Base-by-base conservation (phyloP, 1,140 invertebrate genomes). In the Papilio aristodemus region DNA sequence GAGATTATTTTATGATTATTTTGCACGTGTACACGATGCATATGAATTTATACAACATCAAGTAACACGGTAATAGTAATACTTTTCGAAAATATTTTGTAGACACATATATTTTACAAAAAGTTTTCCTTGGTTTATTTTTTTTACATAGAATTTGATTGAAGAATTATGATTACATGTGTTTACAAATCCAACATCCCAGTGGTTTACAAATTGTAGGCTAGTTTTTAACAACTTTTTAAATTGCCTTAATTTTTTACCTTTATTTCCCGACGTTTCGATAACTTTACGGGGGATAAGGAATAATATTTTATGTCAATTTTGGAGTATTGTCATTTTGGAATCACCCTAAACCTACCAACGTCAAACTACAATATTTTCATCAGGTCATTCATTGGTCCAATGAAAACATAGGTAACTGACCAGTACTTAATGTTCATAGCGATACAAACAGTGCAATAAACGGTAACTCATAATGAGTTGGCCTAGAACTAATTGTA, bases 401-500 rank as follows among this genome's bases (percentile, higher is more conserved):
- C 17, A 54, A 32, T 32, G n/a, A 22, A 54, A 54, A 54, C 46
- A 50, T 50, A 50, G 17, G 19, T 50, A 22, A 50, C 17, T 25
- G 46, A 54, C 46, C 46, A 54, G 19, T 54, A 54, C 17, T 54
- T 25, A 22, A 9, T 54, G 46, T 17, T 25, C 38, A 39, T 43
- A 22, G 43, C 19, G 19, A 1, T 22, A 25, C 46, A 25, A 54
- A 25, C 19, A 22, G 46, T 54, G 5, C 46, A 54, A 22, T 54
- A 25, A 54, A 54, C 46, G 46, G 46, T 54, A 54, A 9, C 17
- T 54, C 46, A 54, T 54, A 54, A 54, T 54, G 46, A 54, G 11
- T 22, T 54, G 19, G 17, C 46, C 22, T 54, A 54, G 17, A 54
- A 54, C 46, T 54, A 54, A 50, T 50, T 17, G 46, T 11, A 54